Conservation (phyloP, 2,888 invertebrate species). For the Chrysolina haemoptera region DNA sequence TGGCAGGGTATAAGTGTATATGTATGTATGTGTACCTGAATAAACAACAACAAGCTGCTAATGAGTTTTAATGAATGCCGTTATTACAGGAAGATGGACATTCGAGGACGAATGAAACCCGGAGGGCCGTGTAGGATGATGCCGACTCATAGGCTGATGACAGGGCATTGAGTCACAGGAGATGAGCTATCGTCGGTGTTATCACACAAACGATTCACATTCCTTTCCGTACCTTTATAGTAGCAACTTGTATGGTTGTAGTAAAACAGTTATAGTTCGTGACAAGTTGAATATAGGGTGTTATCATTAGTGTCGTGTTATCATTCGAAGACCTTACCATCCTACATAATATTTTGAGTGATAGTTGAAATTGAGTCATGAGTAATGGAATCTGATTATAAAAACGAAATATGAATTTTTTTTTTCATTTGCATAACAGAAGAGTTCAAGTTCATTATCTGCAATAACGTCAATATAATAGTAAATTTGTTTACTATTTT, state of each 20-base stretch:
- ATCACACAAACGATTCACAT: neutral
- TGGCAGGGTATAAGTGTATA: neutral
- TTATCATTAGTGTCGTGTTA: neutral
- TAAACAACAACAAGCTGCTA: neutral
- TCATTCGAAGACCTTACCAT: conserved; percentile 1
- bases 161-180: too few relatives aligned
- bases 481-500: too few relatives aligned
- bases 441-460: too few relatives aligned
- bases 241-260: neutral
- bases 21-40: neutral
- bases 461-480: too few relatives aligned
- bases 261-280: neutral
- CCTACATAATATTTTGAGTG: too few relatives aligned
- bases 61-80: neutral
- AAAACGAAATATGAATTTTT: too few relatives aligned
- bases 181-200: neutral
- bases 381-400: too few relatives aligned
- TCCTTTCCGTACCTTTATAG: neutral
- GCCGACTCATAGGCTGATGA: neutral
- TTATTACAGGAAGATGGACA: neutral
- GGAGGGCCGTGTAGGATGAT: neutral
- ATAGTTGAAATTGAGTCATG: too few relatives aligned
- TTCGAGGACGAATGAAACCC: neutral
- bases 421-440: too few relatives aligned
- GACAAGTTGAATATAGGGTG: neutral